phyloP scores from a whole-genome alignment of 2,888 invertebrate genomes.

The Cecidostiba fungosa region DNA sequence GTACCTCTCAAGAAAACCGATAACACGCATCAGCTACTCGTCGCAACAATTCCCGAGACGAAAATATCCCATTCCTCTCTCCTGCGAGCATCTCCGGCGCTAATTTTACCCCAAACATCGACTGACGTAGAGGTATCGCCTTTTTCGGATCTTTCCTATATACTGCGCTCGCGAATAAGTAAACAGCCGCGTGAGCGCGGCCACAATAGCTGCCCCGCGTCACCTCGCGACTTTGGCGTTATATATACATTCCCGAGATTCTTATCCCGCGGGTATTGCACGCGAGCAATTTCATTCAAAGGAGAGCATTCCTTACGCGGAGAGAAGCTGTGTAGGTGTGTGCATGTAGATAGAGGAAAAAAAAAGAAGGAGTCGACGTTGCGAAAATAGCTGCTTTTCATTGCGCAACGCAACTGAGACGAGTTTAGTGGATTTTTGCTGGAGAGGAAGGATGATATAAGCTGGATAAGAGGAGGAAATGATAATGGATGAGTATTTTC shows the following conservation, averaged over 20 bases:
- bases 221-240: background rate
- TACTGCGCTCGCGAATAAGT: background rate
- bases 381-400: conserved; percentile 29
- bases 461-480: background rate
- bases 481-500: too few species aligned
- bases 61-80: background rate
- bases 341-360: background rate
- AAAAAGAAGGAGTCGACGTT: background rate
- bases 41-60: too few species aligned
- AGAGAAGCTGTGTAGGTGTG: background rate
- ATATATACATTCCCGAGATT: conserved; percentile 42
- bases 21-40: too few species aligned
- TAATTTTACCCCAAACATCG: background rate
- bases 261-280: conserved; percentile 39
- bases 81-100: background rate
- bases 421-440: background rate
- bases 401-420: conserved; percentile 22
- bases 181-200: background rate
- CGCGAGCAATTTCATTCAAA: conserved; percentile 33
- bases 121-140: conserved; percentile 3
- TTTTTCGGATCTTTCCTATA: background rate
- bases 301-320: background rate
- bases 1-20: too few species aligned
- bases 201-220: background rate
- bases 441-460: background rate